Conservation (phyloP, 2,797 vertebrate genomes). For the Xenopus petersii region DNA sequence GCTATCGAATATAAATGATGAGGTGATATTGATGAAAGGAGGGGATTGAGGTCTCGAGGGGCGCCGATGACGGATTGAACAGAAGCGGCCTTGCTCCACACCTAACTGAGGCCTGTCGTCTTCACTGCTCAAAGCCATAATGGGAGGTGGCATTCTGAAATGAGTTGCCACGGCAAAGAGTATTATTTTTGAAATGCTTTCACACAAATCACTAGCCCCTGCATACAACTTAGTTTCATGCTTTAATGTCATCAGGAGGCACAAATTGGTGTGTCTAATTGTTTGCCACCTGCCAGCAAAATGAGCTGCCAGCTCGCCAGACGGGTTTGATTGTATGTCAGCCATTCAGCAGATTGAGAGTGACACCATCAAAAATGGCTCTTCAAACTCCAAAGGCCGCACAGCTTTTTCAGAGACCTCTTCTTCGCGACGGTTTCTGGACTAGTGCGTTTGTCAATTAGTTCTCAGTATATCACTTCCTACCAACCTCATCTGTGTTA, state of each 20-base stretch:
- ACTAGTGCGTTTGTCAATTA: slow-evolving; percentile 77
- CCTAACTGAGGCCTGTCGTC: slow-evolving; percentile 81
- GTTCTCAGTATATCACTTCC: slow-evolving; percentile 67
- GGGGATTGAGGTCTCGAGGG: slow-evolving; percentile 86
- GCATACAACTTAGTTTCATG: slow-evolving; percentile 91
- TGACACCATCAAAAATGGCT: slow-evolving; percentile 93
- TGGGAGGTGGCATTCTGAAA: slow-evolving; percentile 96
- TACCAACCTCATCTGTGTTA: slow-evolving; percentile 63
- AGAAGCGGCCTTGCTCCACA: slow-evolving; percentile 80
- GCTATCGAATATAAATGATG: slow-evolving; percentile 76
- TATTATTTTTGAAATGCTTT: slow-evolving; percentile 99
- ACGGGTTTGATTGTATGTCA: slow-evolving; percentile 91
- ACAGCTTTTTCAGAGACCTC: slow-evolving; percentile 67
- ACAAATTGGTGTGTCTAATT: slow-evolving; percentile 99
- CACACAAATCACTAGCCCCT: slow-evolving; percentile 89
- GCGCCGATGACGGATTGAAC: slow-evolving; percentile 97
- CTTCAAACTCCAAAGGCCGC: slow-evolving; percentile 71
- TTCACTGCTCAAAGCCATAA: slow-evolving; percentile 89
- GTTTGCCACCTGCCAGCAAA: slow-evolving; percentile 98
- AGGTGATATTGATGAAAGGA: slow-evolving; percentile 85
- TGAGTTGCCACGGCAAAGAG: slow-evolving; percentile 90
- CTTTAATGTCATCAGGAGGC: slow-evolving; percentile 88
- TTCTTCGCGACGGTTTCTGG: slow-evolving; percentile 66
- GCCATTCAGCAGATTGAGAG: slow-evolving; percentile 82
- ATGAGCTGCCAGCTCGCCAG: slow-evolving; percentile 89